A percentile compares a stretch with the other conserved stretches of the same genome.
phyloP scores from a whole-genome alignment of 1,140 invertebrate genomes.

The Drosophila pectinifera region DNA sequence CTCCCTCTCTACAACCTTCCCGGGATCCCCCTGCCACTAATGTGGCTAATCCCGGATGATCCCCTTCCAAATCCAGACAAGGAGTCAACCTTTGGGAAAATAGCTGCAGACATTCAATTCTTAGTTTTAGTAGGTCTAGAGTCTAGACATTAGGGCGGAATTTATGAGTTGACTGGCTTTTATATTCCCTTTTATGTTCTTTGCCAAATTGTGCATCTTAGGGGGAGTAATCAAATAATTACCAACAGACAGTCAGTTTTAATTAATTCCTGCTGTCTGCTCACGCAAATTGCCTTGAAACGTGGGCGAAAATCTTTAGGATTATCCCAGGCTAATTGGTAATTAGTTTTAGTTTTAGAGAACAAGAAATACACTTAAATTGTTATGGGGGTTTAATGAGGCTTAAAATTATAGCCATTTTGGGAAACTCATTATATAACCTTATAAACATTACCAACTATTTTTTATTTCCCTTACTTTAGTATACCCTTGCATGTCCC shows the following conservation, averaged over 20 bases:
- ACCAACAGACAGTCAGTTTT: not conserved
- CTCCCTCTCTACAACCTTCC: not conserved
- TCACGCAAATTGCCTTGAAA: not conserved
- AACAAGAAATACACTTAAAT: not conserved
- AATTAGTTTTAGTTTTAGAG: not conserved
- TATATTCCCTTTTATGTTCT: not conserved
- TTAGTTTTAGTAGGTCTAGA: not conserved
- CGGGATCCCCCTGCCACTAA: not conserved
- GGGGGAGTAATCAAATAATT: not conserved
- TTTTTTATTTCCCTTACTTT: not conserved
- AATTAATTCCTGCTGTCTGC: not conserved
- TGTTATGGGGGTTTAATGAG: not conserved
- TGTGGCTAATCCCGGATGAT: conserved; percentile 9
- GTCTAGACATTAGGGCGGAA: conserved; percentile 1
- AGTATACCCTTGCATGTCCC: not conserved
- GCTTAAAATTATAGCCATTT: not conserved
- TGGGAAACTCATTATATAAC: not conserved
- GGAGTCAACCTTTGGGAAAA: conserved; percentile 10
- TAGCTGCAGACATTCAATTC: conserved; percentile 1
- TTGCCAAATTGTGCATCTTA: not conserved
- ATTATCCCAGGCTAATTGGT: not conserved
- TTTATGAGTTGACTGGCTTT: not conserved
- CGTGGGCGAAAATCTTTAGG: not conserved
- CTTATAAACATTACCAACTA: not conserved
- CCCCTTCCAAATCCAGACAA: conserved; percentile 2